Conservation (phyloP, 1,140 invertebrate species). For the Drosophila gunungcola region DNA sequence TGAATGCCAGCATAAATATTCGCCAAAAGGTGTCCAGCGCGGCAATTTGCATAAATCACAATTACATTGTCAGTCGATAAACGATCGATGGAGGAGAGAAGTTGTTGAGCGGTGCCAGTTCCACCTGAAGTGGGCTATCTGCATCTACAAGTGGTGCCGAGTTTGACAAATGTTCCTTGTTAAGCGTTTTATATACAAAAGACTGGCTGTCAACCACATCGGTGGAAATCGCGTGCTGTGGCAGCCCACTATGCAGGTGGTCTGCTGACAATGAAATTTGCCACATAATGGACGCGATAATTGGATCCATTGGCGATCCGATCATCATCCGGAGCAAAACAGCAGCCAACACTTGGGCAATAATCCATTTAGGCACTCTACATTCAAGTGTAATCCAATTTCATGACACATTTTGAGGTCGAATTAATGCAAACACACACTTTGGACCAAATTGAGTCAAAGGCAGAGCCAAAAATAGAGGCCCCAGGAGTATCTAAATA, state of each 20-base stretch:
- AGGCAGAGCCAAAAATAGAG: conserved; percentile 46
- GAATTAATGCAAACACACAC: conserved; percentile 70
- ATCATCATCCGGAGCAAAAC: conserved; percentile 4
- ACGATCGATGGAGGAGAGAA: conserved; percentile 55
- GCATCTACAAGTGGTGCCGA: conserved; percentile 49
- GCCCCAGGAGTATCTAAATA: conserved; percentile 39
- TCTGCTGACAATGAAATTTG: conserved; percentile 56
- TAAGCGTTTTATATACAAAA: conserved; percentile 59
- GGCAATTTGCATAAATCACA: conserved; percentile 80
- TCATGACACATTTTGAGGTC: conserved; percentile 51
- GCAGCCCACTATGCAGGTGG: conserved; percentile 49
- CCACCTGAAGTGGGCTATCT: conserved; percentile 29
- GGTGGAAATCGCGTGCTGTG: conserved; percentile 41
- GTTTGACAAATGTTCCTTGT: conserved; percentile 66
- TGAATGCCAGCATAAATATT: conserved; percentile 39
- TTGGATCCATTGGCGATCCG: conserved; percentile 28
- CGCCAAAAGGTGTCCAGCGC: conserved; percentile 61
- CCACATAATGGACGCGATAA: conserved; percentile 33
- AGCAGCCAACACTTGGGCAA: conserved; percentile 32
- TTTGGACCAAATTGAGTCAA: conserved; percentile 52
- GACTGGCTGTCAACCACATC: conserved; percentile 43
- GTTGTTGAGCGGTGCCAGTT: conserved; percentile 33
- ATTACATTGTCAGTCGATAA: conserved; percentile 78
- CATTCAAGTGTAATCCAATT: conserved; percentile 53
- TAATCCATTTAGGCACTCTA: conserved; percentile 3